Base-by-base conservation (phyloP, 2,888 invertebrate genomes). In the Clanis bilineata region DNA sequence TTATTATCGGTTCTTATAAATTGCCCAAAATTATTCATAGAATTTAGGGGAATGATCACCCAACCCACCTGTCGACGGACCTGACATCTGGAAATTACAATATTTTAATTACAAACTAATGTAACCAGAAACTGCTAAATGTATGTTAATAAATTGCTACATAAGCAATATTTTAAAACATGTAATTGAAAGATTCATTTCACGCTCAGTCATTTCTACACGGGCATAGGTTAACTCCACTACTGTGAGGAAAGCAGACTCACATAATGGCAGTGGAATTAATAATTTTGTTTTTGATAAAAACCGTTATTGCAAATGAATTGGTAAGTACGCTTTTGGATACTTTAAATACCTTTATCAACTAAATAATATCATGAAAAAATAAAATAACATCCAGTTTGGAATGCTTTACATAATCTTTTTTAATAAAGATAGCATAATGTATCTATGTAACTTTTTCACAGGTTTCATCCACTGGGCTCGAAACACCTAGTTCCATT, bases 211-310 rank as follows among this genome's bases (percentile, higher is more conserved):
- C 18, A 51, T 51, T 32, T 28, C 1, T 18, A 51, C 51, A 51
- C 32, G 18, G 3, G 0, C 15, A 18, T 51, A 51, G 18, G 28
- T 51, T 32, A 22, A 32, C 51, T 32, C 18, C 32, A 10, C 3
- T 9, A 6, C 51, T 4, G 15, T 10, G 28, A 18, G 18, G 21
- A 28, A 28, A 10, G 28, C 10, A 9, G 18, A 10, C 28, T 51
- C 28, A 23, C 51, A 32, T 18, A 51, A 51, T 51, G 51, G 51
- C 51, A 51, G 18, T 51, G 51, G 18, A 51, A 51, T 51, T 51
- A 10, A 1, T 51, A 28, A 32, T 51, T 51, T 28, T 51, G 18
- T 51, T 51, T 51, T 28, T 51, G 9, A 51, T 28, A 51, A 15
- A 28, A 32, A 9, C 51, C 10, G 51, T 32, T 3, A 51, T 51